A percentile compares a stretch with the other conserved stretches of the same genome.
phyloP scores from a whole-genome alignment of 2,797 vertebrate species.

The Amblyopsis hoosieri region DNA sequence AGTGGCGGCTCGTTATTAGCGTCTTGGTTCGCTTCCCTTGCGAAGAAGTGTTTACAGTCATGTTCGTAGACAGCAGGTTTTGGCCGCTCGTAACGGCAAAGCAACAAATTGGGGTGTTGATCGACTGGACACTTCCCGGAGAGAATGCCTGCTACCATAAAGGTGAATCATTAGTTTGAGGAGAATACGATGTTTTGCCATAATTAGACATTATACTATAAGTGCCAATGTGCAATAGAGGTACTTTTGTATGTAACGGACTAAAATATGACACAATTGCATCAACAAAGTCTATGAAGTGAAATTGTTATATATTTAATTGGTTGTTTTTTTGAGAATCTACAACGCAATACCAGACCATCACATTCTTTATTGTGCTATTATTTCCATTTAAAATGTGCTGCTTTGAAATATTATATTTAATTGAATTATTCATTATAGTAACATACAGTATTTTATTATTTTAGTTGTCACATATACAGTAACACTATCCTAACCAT shows the following conservation, averaged over 20 bases:
- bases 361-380: too few relatives aligned
- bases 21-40: slow-evolving; percentile 36
- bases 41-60: slow-evolving; percentile 49
- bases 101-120: slow-evolving; percentile 37
- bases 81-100: slow-evolving; percentile 36
- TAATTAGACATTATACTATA: not conserved
- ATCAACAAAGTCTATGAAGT: too few relatives aligned
- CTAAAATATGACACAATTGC: too few relatives aligned
- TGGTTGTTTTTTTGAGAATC: too few relatives aligned
- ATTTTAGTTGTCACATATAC: too few relatives aligned
- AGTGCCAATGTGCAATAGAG: not conserved
- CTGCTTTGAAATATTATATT: too few relatives aligned
- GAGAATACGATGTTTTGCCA: not conserved
- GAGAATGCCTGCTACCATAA: not conserved
- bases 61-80: slow-evolving; percentile 23
- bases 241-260: not conserved
- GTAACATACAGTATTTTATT: too few relatives aligned
- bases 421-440: too few relatives aligned
- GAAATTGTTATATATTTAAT: too few relatives aligned
- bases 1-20: slow-evolving; percentile 56
- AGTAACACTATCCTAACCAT: too few relatives aligned
- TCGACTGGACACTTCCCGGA: slow-evolving; percentile 7
- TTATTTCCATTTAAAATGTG: too few relatives aligned
- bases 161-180: not conserved
- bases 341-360: too few relatives aligned